phyloP scores from a whole-genome alignment of 1,140 invertebrate genomes.

The Coelopa frigida region DNA sequence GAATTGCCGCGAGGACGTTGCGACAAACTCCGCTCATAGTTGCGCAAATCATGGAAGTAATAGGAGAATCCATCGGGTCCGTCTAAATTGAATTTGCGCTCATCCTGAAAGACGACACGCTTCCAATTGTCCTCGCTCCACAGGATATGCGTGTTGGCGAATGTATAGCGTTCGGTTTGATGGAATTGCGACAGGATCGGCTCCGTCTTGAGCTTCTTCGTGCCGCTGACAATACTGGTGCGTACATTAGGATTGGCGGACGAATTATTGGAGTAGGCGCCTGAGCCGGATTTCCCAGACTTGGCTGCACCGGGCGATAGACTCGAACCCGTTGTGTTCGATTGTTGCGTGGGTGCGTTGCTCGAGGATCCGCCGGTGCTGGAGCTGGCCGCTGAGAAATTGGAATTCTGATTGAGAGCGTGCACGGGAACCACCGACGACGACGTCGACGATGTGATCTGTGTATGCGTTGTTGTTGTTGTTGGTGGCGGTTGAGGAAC shows the following conservation, averaged over 20 bases:
- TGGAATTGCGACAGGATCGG: slow-evolving; percentile 36
- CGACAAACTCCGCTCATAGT: slow-evolving; percentile 37
- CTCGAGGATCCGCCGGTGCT: slow-evolving; percentile 40
- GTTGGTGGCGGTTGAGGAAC: too few relatives aligned
- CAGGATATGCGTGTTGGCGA: slow-evolving; percentile 38
- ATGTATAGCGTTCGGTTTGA: slow-evolving; percentile 37
- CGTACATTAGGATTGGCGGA: slow-evolving; percentile 3
- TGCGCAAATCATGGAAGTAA: slow-evolving; percentile 44
- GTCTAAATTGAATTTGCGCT: slow-evolving; percentile 43
- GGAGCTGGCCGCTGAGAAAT: slow-evolving; percentile 40
- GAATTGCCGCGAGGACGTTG: slow-evolving; percentile 40
- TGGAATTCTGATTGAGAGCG: slow-evolving; percentile 39
- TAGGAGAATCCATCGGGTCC: slow-evolving; percentile 43
- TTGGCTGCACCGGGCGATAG: slow-evolving; percentile 33
- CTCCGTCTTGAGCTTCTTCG: slow-evolving; percentile 41
- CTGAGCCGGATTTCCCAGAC: too few relatives aligned
- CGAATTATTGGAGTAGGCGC: slow-evolving; percentile 7
- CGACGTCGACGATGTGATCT: too few relatives aligned
- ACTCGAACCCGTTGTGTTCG: slow-evolving; percentile 31
- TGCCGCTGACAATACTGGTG: not conserved
- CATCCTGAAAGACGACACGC: slow-evolving; percentile 41
- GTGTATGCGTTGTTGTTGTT: slow-evolving; percentile 18
- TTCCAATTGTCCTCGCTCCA: slow-evolving; percentile 42
- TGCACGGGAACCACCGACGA: slow-evolving; percentile 31
- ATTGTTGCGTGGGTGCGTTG: slow-evolving; percentile 40